phyloP scores from a whole-genome alignment of 1,140 invertebrate genomes.

The Brachionus koreanus region DNA sequence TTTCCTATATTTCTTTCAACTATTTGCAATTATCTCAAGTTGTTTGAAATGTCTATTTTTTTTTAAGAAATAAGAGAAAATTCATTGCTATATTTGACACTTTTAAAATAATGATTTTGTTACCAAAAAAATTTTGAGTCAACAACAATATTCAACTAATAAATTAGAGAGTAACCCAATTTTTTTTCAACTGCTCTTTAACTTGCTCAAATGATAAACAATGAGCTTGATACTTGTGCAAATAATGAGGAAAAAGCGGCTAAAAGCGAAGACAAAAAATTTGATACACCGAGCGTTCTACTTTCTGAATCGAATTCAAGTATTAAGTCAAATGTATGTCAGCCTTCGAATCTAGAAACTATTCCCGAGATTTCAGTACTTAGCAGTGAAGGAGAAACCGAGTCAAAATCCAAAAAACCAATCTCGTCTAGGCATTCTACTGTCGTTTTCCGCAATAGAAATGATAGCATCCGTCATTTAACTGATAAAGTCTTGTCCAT shows the following conservation, averaged over 20 bases:
- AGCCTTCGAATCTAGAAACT: not conserved
- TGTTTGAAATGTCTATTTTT: slow-evolving; percentile 21
- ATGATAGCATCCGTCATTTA: not conserved
- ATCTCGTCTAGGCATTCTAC: not conserved
- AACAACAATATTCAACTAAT: not conserved
- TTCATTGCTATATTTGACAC: not conserved
- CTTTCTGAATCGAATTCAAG: not conserved
- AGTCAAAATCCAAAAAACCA: not conserved
- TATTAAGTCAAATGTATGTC: not conserved
- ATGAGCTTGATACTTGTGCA: not conserved
- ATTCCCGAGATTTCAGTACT: not conserved
- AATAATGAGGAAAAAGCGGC: not conserved
- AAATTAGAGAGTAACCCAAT: not conserved
- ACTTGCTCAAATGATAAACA: slow-evolving; percentile 7
- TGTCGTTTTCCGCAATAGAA: not conserved
- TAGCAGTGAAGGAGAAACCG: not conserved
- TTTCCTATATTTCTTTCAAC: not conserved
- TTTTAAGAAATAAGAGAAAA: slow-evolving; percentile 14
- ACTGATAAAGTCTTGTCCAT: slow-evolving; percentile 16
- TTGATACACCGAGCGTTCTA: not conserved
- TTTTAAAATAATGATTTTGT: slow-evolving; percentile 13
- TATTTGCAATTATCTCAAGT: slow-evolving; percentile 14
- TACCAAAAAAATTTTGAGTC: not conserved
- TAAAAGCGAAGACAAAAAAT: not conserved
- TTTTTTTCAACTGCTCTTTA: not conserved